Base-by-base conservation (phyloP, 2,888 invertebrate genomes). In the Nemurella pictetii region DNA sequence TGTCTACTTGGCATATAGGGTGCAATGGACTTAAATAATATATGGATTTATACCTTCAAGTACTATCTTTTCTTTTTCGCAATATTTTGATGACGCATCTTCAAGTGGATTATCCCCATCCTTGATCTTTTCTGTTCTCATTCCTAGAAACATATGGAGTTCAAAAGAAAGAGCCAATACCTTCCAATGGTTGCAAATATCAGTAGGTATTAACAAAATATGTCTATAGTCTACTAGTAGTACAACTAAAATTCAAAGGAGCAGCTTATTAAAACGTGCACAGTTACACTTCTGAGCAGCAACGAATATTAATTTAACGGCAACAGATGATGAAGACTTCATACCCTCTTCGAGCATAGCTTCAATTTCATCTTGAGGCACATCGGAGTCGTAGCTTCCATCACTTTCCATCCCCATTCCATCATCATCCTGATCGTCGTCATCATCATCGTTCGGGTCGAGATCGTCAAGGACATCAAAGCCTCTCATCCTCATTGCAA, bases 361-460 rank as follows among this genome's bases (percentile, higher is more conserved):
- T 89, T 97, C 96, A 87, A 97, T 94, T 90, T 97, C 97, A 83
- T 96, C 96, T 87, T 95, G 95, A 0, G 95, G 95, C 83, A 96
- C 91, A 87, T 95, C 94, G 1, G 94, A 93, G 86, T 94, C 94
- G 89, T 36, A 85, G 55, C 82, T 82, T 15, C 82, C 82, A 29
- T 84, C 84, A 9, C 80, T 90, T n/a, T 78, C 87, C 55, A 55
- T 7, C 20, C 55, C 55, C 20, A 55, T 20, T 88, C 90, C 90
- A 28, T 89, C 90, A 85, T 89, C 86, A 26, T 87, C 87, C 25
- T 87, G 87, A 82, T 87, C 86, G 28, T 91, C 90, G 84, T 89
- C 89, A 86, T 90, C 89, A n/a, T 88, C 87, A 83, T 92, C 91
- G 75, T 91, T 91, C 26, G 84, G 86, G 85, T 92, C 92, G 30